phyloP scores from a whole-genome alignment of 2,888 invertebrate genomes.

The Drosophila koepferae region DNA sequence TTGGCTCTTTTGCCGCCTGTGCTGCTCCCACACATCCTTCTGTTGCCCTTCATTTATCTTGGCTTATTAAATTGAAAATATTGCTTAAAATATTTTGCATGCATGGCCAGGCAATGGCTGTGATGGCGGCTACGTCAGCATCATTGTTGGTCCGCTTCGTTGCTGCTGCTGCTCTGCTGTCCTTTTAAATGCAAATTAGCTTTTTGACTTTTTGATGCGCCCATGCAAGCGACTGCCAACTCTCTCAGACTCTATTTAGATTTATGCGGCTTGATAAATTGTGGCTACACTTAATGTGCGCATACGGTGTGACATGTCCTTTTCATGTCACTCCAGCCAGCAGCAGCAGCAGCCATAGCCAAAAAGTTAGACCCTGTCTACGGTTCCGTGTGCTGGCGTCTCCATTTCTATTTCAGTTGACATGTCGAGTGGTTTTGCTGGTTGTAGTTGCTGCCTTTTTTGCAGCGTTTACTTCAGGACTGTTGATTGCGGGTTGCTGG shows the following conservation, averaged over 20 bases:
- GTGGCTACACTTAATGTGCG: constrained; percentile 79
- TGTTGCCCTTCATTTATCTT: constrained; percentile 72
- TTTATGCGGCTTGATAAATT: constrained; percentile 80
- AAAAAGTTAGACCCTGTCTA: constrained; percentile 59
- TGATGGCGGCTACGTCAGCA: constrained; percentile 32
- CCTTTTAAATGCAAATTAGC: constrained; percentile 81
- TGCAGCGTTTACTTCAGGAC: constrained; percentile 48
- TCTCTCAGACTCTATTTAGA: constrained; percentile 77
- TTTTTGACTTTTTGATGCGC: constrained; percentile 79
- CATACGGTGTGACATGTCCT: constrained; percentile 80
- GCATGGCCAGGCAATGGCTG: constrained; percentile 32
- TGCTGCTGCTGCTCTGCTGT: constrained; percentile 41
- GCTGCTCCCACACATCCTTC: neutral
- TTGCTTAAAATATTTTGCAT: constrained; percentile 67
- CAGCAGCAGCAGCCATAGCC: constrained; percentile 42
- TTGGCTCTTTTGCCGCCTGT: constrained; percentile 2
- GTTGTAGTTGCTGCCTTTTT: constrained; percentile 56
- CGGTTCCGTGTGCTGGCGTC: constrained; percentile 11
- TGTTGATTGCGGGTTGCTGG: constrained; percentile 19
- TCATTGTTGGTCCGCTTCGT: constrained; percentile 62
- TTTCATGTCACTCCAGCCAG: constrained; percentile 67
- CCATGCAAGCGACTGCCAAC: constrained; percentile 50
- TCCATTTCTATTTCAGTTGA: constrained; percentile 63
- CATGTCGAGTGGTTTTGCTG: constrained; percentile 79
- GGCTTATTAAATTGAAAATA: constrained; percentile 82